Percentiles rank a stretch among this genome's conserved stretches.
Evolutionary conservation across 92 coral and sea anemone species (phyloP).

Genomic region (Zoanthus gigantus): DNA sequence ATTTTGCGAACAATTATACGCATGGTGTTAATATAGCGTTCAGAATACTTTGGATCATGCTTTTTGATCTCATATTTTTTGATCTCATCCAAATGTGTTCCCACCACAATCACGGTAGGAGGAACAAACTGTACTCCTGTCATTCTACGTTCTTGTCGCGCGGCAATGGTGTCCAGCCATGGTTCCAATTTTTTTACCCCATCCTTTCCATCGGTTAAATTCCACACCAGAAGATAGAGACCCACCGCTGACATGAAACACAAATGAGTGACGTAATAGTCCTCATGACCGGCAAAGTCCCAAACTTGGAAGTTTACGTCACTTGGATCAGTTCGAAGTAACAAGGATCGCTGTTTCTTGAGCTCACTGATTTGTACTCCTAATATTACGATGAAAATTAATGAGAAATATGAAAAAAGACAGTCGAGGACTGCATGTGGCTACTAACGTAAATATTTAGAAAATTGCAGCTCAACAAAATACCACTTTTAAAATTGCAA

Average conservation of each 20-base stretch:
- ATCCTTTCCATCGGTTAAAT: constrained; percentile 65
- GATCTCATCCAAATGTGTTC: constrained; percentile 78
- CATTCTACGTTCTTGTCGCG: constrained; percentile 18
- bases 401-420: background rate
- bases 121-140: background rate
- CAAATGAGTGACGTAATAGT: constrained; percentile 78
- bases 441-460: too few relatives aligned
- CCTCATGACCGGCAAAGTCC: constrained; percentile 89
- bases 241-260: constrained; percentile 75
- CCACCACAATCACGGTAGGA: constrained; percentile 73
- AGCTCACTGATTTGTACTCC: constrained; percentile 64
- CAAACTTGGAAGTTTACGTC: constrained; percentile 69
- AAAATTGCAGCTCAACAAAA: too few relatives aligned
- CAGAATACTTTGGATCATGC: background rate
- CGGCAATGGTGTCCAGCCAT: constrained; percentile 63
- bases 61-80: constrained; percentile 30
- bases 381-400: constrained; percentile 1
- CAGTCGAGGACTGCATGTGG: too few relatives aligned
- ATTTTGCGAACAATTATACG: constrained; percentile 30
- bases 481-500: too few relatives aligned
- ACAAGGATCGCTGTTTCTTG: constrained; percentile 3
- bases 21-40: constrained; percentile 45
- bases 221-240: constrained; percentile 77
- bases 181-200: constrained; percentile 57
- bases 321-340: background rate